phyloP scores from a whole-genome alignment of 2,888 invertebrate genomes.

The Pinctada fucata region DNA sequence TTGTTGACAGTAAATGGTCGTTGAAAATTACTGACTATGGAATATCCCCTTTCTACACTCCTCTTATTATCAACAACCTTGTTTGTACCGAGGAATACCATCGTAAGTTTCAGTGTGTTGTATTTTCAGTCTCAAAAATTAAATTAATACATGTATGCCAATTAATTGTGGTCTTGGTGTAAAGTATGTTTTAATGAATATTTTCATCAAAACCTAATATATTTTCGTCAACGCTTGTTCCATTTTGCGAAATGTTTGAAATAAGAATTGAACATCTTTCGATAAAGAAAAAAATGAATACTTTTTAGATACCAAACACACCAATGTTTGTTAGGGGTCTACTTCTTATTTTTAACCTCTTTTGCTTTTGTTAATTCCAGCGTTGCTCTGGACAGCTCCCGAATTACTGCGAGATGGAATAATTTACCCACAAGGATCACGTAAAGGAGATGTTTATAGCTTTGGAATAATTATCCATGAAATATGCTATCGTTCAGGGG shows the following conservation, averaged over 20 bases:
- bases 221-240: no score
- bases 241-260: no score
- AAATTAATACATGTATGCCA: no score
- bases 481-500: conserved; percentile 50
- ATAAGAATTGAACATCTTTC: no score
- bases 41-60: conserved; percentile 38
- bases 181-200: no score
- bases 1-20: conserved; percentile 93
- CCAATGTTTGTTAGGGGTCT: no score
- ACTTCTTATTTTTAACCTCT: no score
- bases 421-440: conserved; percentile 27
- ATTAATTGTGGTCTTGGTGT: no score
- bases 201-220: no score
- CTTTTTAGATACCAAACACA: no score
- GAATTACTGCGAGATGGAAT: conserved; percentile 52
- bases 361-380: conserved; percentile 31
- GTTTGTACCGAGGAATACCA: conserved; percentile 52
- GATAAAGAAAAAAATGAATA: no score
- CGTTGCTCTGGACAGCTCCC: conserved; percentile 68
- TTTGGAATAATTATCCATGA: conserved; percentile 66
- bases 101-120: conserved; percentile 20
- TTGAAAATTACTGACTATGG: conserved; percentile 90
- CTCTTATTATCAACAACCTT: conserved; percentile 9
- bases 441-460: conserved; percentile 66
- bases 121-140: no score